phyloP scores from a whole-genome alignment of 1,140 invertebrate species.

The Ostrea edulis region DNA sequence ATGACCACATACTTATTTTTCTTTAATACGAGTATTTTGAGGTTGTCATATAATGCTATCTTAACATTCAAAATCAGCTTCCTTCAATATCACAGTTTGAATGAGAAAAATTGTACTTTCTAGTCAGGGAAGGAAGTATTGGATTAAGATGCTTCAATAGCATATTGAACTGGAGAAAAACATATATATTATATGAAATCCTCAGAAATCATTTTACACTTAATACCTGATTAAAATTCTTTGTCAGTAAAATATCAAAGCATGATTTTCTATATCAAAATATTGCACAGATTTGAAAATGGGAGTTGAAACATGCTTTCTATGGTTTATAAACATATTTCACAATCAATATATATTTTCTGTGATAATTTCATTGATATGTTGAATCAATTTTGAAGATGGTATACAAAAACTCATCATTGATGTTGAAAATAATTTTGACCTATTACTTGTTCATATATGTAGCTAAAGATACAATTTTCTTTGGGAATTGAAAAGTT shows the following conservation, averaged over 20 bases:
- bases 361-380: background rate
- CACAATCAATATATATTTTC: background rate
- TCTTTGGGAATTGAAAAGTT: background rate
- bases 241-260: background rate
- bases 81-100: background rate
- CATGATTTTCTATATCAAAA: background rate
- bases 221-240: background rate
- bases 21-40: background rate
- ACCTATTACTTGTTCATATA: background rate
- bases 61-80: background rate
- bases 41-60: background rate
- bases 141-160: no score
- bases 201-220: background rate
- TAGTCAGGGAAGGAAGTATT: no score
- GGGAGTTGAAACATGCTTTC: background rate
- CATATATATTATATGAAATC: no score
- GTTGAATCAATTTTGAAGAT: background rate
- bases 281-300: slow-evolving; percentile 1
- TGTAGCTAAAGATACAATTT: background rate
- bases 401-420: background rate
- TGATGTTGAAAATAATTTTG: background rate
- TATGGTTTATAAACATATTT: no score
- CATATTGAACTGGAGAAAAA: no score
- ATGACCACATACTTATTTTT: background rate
- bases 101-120: background rate